Evolutionary conservation across 2,888 invertebrate species (phyloP).

Genomic region (Nomada lathburiana): DNA sequence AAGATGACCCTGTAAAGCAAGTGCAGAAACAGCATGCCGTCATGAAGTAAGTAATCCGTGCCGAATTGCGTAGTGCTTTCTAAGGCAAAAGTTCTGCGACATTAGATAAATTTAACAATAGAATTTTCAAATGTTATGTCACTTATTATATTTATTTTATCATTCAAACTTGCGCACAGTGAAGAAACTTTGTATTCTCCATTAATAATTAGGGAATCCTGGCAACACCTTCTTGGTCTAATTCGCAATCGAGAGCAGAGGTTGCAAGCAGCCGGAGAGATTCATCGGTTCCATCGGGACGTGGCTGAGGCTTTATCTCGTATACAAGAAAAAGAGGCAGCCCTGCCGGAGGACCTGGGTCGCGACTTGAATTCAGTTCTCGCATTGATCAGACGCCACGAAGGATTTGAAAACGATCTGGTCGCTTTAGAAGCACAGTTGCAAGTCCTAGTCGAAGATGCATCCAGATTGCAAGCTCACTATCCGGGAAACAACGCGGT

Average conservation of each 20-base stretch:
- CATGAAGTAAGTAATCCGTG: conserved; percentile 84
- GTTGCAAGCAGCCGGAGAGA: conserved; percentile 97
- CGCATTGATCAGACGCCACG: conserved; percentile 93
- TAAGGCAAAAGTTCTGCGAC: too few relatives aligned
- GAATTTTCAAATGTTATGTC: not conserved
- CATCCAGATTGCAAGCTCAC: conserved; percentile 92
- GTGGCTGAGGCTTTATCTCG: conserved; percentile 95
- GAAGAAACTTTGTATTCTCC: not conserved
- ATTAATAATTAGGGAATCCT: conserved; percentile 87
- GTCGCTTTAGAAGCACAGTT: conserved; percentile 96
- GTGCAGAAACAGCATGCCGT: conserved; percentile 85
- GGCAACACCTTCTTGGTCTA: conserved; percentile 95
- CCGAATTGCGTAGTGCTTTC: conserved; percentile 15
- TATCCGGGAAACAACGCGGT: conserved; percentile 97
- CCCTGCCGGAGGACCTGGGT: conserved; percentile 92
- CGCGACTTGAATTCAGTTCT: conserved; percentile 95
- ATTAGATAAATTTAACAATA: too few relatives aligned
- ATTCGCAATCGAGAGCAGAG: conserved; percentile 94
- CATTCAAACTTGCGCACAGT: not conserved
- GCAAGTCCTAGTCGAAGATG: conserved; percentile 96
- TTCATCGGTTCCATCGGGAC: conserved; percentile 98
- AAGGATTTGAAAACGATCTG: conserved; percentile 96
- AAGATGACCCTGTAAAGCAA: conserved; percentile 85
- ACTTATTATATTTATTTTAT: not conserved
- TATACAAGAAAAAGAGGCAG: conserved; percentile 95